Evolutionary conservation across 2,888 invertebrate genomes (phyloP).

Genomic region (Synanthedon andrenaeformis): DNA sequence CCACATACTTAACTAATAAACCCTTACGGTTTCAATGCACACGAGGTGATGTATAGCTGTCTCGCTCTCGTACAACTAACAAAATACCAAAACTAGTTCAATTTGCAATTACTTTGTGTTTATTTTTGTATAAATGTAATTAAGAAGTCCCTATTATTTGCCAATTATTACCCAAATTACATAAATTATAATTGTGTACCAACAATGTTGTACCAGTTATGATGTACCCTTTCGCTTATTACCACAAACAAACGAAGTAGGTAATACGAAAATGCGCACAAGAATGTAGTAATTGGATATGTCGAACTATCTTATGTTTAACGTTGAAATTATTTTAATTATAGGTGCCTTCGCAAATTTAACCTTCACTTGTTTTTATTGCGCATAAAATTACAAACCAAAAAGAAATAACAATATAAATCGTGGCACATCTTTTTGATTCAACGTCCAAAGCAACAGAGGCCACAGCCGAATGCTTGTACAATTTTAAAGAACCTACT

Average conservation of each 20-base stretch:
- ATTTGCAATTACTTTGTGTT: constrained; percentile 1
- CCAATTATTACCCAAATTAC: neutral
- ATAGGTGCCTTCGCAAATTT: neutral
- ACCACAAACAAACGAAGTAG: neutral
- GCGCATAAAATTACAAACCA: constrained; percentile 6
- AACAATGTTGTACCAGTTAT: neutral
- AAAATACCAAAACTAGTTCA: neutral
- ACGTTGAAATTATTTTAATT: neutral
- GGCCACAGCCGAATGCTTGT: constrained; percentile 33
- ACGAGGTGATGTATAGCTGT: constrained; percentile 36
- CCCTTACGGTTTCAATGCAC: constrained; percentile 37
- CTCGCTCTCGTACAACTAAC: constrained; percentile 17
- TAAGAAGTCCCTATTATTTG: neutral
- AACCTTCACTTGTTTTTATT: neutral
- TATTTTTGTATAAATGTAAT: neutral
- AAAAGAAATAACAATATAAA: constrained; percentile 42
- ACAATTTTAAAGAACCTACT: constrained; percentile 43
- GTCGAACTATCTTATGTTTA: neutral
- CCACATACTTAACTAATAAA: constrained; percentile 55
- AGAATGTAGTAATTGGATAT: neutral
- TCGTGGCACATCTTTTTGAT: constrained; percentile 19
- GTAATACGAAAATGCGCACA: neutral
- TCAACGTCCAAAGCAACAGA: neutral
- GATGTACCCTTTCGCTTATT: neutral
- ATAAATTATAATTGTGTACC: neutral